Conservation (phyloP, 2,113 vertebrate species). For the Panthera leo region DNA sequence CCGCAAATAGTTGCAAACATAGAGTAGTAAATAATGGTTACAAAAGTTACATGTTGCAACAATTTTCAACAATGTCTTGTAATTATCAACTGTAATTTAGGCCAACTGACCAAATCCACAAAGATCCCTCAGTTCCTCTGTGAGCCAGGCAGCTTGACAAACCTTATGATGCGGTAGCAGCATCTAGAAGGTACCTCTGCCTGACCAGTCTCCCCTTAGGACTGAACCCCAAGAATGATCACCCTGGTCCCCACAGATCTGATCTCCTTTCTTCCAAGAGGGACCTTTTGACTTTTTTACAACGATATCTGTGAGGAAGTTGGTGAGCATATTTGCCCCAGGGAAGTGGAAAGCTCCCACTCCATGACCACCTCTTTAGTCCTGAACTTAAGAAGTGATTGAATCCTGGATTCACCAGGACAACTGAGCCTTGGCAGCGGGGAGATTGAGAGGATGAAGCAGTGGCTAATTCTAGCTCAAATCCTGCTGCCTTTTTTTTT, state of each 20-base stretch:
- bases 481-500: neutral
- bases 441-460: neutral
- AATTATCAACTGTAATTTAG: conserved; percentile 31
- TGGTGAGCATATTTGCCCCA: neutral
- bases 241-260: neutral
- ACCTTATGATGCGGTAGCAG: neutral
- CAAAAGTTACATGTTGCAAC: conserved; percentile 41
- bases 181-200: neutral
- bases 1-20: neutral
- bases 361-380: neutral
- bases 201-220: too few species aligned
- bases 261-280: neutral
- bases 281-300: neutral
- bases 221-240: neutral
- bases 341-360: neutral
- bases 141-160: neutral
- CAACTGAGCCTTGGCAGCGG: neutral
- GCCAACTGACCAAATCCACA: neutral
- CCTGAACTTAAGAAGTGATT: neutral
- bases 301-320: neutral
- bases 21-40: conserved; percentile 17
- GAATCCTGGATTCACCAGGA: neutral
- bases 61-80: conserved; percentile 31
- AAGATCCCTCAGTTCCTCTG: neutral
- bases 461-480: conserved; percentile 20